Percentiles rank a stretch among this genome's conserved stretches.
Evolutionary conservation across 2,888 invertebrate species (phyloP).

Genomic region (Euproctis similis): DNA sequence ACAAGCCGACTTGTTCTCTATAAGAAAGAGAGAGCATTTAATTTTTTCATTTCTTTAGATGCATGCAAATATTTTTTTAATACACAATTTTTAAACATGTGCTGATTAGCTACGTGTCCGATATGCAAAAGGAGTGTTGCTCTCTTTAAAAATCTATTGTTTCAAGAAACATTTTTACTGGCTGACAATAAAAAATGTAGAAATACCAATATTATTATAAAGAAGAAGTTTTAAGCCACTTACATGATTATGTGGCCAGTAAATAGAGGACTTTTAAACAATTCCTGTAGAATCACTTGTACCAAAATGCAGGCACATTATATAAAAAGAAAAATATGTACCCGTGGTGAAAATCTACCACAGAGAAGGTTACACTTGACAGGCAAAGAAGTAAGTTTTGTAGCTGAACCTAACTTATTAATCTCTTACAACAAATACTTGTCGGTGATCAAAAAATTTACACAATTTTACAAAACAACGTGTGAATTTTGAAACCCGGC

Average conservation of each 20-base stretch:
- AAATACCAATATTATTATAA: conserved; percentile 40
- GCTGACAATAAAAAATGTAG: conserved; percentile 37
- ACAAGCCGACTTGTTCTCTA: conserved; percentile 59
- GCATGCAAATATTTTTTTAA: conserved; percentile 23
- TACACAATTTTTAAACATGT: conserved; percentile 37
- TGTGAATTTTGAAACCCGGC: conserved; percentile 6
- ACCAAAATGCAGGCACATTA: conserved; percentile 8
- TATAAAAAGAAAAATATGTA: no score
- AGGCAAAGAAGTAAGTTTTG: no score
- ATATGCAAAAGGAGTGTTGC: conserved; percentile 39
- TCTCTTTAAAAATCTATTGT: conserved; percentile 40
- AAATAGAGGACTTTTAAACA: conserved; percentile 29
- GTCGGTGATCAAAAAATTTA: no score
- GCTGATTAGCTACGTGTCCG: conserved; percentile 56
- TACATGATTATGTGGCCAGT: conserved; percentile 39
- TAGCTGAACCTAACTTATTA: no score
- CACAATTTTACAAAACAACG: conserved; percentile 11
- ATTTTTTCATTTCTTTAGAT: conserved; percentile 33
- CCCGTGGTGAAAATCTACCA: no score
- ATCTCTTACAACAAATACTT: no score
- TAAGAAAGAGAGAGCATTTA: conserved; percentile 46
- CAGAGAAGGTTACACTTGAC: no score
- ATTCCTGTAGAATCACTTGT: conserved; percentile 21
- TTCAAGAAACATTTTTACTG: conserved; percentile 30
- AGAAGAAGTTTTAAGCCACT: conserved; percentile 50